Percentiles rank a stretch among this genome's conserved stretches.
phyloP scores from a whole-genome alignment of 2,888 invertebrate genomes.

The Aporophyla lueneburgensis region DNA sequence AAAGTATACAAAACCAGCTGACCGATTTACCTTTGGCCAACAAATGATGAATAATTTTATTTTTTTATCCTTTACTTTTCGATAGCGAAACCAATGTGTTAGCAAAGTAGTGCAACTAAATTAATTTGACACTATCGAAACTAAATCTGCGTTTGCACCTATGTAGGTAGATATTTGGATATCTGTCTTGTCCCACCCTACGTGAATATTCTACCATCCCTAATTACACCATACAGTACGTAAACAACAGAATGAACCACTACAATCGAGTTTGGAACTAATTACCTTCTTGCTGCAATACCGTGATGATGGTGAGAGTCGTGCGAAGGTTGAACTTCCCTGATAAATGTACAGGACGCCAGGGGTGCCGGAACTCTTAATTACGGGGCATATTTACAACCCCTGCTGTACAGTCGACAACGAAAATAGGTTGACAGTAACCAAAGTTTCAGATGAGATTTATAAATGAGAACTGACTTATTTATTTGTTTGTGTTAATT shows the following conservation, averaged over 20 bases:
- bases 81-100: too few relatives aligned
- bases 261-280: conserved; percentile 33
- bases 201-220: conserved; percentile 21
- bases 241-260: conserved; percentile 34
- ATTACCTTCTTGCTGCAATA: conserved; percentile 40
- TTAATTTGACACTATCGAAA: too few relatives aligned
- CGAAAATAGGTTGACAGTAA: not conserved
- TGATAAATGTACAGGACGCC: conserved; percentile 57
- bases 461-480: not conserved
- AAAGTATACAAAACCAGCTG: too few relatives aligned
- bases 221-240: conserved; percentile 11
- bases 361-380: conserved; percentile 65
- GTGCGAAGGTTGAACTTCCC: conserved; percentile 40
- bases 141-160: not conserved
- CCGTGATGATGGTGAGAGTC: conserved; percentile 27
- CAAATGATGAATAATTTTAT: too few relatives aligned
- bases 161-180: not conserved
- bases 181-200: not conserved
- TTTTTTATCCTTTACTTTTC: too few relatives aligned
- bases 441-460: not conserved
- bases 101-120: too few relatives aligned
- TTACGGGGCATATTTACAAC: conserved; percentile 68
- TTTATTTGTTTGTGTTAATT: not conserved
- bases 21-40: too few relatives aligned
- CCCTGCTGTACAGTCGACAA: conserved; percentile 25